A percentile compares a stretch with the other conserved stretches of the same genome.
These are phyloP conservation scores for Tridacna crocea DNA, from an alignment of 2,888 invertebrate genomes.

Conservation along the genomic window DNA sequence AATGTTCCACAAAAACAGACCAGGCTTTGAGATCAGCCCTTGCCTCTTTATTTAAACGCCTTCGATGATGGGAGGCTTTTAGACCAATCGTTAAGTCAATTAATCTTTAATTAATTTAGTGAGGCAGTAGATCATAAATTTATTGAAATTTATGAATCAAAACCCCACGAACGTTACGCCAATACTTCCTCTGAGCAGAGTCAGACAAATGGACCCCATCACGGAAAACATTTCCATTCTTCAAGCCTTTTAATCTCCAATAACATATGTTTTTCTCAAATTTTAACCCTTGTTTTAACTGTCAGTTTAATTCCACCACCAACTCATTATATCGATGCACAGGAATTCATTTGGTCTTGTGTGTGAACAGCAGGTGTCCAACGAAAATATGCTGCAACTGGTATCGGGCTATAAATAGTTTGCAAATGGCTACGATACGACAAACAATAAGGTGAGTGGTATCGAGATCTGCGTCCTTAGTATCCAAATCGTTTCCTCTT, in stretches of 20 bases:
- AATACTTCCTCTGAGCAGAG: background rate
- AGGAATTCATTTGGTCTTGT: background rate
- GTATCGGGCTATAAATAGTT: slow-evolving; percentile 2
- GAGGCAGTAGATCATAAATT: background rate
- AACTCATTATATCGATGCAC: slow-evolving; percentile 9
- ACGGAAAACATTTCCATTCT: background rate
- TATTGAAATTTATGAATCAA: slow-evolving; percentile 1
- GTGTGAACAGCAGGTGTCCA: background rate
- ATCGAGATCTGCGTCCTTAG: background rate
- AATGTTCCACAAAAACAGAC: slow-evolving; percentile 34
- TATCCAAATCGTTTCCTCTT: slow-evolving; percentile 15
- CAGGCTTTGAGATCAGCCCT: slow-evolving; percentile 32
- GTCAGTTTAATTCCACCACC: background rate
- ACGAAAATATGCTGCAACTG: background rate
- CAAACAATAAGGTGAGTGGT: background rate
- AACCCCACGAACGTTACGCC: slow-evolving; percentile 11
- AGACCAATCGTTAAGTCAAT: slow-evolving; percentile 33
- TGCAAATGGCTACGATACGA: background rate
- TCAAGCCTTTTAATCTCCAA: slow-evolving; percentile 14
- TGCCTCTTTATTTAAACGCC: slow-evolving; percentile 24
- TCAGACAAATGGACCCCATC: slow-evolving; percentile 8
- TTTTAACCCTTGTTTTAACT: slow-evolving; percentile 2
- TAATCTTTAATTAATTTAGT: slow-evolving; percentile 1
- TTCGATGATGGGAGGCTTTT: slow-evolving; percentile 26
- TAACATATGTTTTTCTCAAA: background rate